Percentiles rank a stretch among this genome's conserved stretches.
phyloP scores from a whole-genome alignment of 2,797 vertebrate species.

The Vireo griseus region DNA sequence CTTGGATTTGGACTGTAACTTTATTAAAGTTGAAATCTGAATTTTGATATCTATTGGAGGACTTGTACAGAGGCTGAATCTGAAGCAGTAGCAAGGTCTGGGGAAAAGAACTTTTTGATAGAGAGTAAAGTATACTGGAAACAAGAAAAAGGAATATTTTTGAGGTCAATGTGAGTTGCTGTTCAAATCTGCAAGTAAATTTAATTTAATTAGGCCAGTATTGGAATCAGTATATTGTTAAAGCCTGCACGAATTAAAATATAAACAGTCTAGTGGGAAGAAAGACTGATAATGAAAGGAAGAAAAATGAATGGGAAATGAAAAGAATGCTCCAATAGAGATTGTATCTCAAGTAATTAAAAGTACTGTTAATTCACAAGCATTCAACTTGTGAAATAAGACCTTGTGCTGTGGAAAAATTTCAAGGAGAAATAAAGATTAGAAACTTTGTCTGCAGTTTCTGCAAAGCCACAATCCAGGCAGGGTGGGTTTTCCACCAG shows the following conservation, averaged over 20 bases:
- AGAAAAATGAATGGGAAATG: constrained; percentile 7
- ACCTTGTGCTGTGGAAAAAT: background rate
- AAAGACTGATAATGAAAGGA: background rate
- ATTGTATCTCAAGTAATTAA: constrained; percentile 46
- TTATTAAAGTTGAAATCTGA: background rate
- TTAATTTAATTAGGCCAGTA: constrained; percentile 22
- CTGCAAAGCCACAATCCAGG: background rate
- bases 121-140: background rate
- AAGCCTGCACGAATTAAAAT: background rate
- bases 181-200: constrained; percentile 8
- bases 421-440: constrained; percentile 23
- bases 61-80: background rate
- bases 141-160: background rate
- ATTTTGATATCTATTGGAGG: background rate
- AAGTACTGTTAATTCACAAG: constrained; percentile 3
- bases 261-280: background rate
- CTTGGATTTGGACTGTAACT: background rate
- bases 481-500: background rate
- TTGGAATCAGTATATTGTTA: constrained; percentile 13
- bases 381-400: background rate
- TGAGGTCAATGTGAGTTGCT: background rate
- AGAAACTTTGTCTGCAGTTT: background rate
- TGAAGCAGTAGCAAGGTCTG: background rate
- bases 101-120: background rate
- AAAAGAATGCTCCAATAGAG: background rate